These are phyloP conservation scores for Ascaphus truei DNA, from an alignment of 2,113 vertebrate species.

Conservation along the genomic window DNA sequence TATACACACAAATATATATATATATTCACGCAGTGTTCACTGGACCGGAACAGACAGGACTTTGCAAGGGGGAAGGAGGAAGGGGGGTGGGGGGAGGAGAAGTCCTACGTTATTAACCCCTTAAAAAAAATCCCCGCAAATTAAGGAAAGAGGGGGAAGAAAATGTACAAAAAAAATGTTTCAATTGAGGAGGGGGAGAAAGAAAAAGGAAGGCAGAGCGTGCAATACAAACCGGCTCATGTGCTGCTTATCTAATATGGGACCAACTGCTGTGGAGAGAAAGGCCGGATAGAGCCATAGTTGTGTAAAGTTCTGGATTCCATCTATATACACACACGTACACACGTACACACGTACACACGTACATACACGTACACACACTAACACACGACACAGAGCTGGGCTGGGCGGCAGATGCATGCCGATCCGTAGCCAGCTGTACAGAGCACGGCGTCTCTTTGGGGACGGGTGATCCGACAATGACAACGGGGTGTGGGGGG, in stretches of 20 bases:
- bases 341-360: slow-evolving; percentile 84
- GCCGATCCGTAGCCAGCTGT: slow-evolving; percentile 46
- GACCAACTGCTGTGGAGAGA: slow-evolving; percentile 99
- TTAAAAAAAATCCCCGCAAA: too few relatives aligned
- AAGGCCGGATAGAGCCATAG: slow-evolving; percentile 99
- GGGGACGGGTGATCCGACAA: too few relatives aligned
- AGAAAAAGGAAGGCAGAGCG: slow-evolving; percentile 88
- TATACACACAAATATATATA: slow-evolving; percentile 95
- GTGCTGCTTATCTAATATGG: slow-evolving; percentile 99
- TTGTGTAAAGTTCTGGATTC: slow-evolving; percentile 98
- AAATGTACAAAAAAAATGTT: too few relatives aligned
- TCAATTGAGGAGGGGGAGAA: too few relatives aligned
- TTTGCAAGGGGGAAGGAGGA: too few relatives aligned
- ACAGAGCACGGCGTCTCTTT: too few relatives aligned
- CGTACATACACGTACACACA: slow-evolving; percentile 76
- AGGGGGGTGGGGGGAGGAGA: slow-evolving; percentile 65
- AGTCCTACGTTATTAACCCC: slow-evolving; percentile 58
- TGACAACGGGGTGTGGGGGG: too few relatives aligned
- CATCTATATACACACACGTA: slow-evolving; percentile 83
- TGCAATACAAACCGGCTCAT: slow-evolving; percentile 99
- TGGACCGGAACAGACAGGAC: slow-evolving; percentile 88
- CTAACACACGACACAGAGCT: too few relatives aligned
- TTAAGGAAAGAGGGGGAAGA: too few relatives aligned
- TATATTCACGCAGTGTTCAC: slow-evolving; percentile 98
- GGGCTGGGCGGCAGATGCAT: slow-evolving; percentile 57